A percentile compares a stretch with the other conserved stretches of the same genome.
phyloP scores from a whole-genome alignment of 2,797 vertebrate species.

The Tenualosa thibaudeaui region DNA sequence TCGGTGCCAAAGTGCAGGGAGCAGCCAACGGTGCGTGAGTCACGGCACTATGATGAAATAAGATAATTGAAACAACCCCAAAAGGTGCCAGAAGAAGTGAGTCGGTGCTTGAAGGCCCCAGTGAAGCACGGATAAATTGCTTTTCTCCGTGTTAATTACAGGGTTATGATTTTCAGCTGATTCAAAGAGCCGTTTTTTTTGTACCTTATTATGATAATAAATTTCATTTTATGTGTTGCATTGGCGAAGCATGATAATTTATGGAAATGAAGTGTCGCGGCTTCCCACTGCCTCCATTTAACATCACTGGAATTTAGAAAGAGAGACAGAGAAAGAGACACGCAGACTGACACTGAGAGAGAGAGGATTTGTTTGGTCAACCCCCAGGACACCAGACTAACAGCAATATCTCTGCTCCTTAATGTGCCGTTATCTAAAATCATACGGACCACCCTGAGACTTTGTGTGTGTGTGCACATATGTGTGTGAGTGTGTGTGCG shows the following conservation, averaged over 20 bases:
- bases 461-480: background rate
- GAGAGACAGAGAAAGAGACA: background rate
- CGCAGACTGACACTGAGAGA: background rate
- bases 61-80: conserved; percentile 70
- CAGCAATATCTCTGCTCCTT: conserved; percentile 1
- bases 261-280: conserved; percentile 72
- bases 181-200: conserved; percentile 70
- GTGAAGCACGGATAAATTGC: conserved; percentile 72
- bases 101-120: conserved; percentile 48
- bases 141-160: conserved; percentile 74
- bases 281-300: conserved; percentile 40
- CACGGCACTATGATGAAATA: conserved; percentile 46
- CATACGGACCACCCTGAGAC: background rate
- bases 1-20: background rate
- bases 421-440: background rate
- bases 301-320: conserved; percentile 19
- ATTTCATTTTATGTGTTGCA: conserved; percentile 72
- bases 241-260: conserved; percentile 81
- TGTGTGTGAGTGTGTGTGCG: background rate
- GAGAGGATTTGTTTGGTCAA: background rate
- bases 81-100: conserved; percentile 67
- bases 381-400: background rate
- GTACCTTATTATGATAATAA: conserved; percentile 76
- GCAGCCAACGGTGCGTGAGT: conserved; percentile 12
- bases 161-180: conserved; percentile 82